A percentile compares a stretch with the other conserved stretches of the same genome.
Conservation (phyloP, 2,888 invertebrate genomes). For the Pachycephus smyrnensis region DNA sequence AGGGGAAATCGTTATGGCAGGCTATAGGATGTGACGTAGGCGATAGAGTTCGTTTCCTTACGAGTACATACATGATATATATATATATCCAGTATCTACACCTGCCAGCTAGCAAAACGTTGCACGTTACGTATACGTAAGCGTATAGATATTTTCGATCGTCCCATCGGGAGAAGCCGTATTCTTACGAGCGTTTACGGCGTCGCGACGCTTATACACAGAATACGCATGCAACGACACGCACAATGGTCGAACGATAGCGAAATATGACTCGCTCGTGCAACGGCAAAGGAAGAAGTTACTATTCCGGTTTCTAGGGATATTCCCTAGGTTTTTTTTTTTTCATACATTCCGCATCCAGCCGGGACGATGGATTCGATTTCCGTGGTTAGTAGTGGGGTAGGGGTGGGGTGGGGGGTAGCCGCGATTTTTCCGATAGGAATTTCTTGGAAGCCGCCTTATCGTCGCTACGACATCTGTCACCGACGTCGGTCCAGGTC, state of each 20-base stretch:
- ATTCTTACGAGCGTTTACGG: background rate
- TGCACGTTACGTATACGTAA: background rate
- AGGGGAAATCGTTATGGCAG: no score
- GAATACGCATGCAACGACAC: background rate
- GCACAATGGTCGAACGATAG: slow-evolving; percentile 1
- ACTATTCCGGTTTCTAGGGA: background rate
- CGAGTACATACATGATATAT: background rate
- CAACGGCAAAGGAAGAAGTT: background rate
- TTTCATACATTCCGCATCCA: background rate
- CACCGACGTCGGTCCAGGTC: background rate
- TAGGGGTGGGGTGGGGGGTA: no score
- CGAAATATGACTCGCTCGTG: background rate
- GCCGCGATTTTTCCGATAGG: background rate
- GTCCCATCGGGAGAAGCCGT: background rate
- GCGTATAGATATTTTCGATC: background rate
- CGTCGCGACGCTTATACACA: background rate
- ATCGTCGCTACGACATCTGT: background rate
- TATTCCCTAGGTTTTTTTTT: background rate
- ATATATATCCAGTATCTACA: no score
- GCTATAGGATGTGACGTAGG: no score
- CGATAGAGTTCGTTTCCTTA: background rate
- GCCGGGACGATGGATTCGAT: background rate
- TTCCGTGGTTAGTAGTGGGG: background rate
- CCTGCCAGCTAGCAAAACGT: no score
- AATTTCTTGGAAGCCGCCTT: background rate